phyloP scores from a whole-genome alignment of 2,113 vertebrate species.

The Chroicocephalus ridibundus region DNA sequence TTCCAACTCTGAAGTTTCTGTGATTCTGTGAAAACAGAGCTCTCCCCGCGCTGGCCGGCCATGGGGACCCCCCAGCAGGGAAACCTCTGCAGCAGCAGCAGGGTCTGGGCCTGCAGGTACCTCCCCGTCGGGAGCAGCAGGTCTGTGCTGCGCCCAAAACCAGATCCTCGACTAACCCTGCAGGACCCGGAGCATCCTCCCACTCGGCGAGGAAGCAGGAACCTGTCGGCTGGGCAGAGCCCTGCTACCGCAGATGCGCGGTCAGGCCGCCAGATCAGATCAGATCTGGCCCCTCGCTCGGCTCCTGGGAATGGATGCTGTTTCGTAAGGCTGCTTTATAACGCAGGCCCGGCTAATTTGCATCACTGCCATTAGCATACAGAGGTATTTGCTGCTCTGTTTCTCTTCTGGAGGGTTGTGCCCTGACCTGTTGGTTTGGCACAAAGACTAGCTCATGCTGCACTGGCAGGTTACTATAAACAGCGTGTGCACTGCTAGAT shows the following conservation, averaged over 20 bases:
- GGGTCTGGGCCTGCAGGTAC: neutral
- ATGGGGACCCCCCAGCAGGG: neutral
- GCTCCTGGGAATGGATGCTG: neutral
- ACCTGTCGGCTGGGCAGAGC: neutral
- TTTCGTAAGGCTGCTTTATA: neutral
- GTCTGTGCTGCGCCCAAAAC: neutral
- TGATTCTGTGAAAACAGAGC: neutral
- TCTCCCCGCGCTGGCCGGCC: rapidly evolving
- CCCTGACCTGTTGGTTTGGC: conserved; percentile 7
- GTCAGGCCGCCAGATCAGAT: neutral
- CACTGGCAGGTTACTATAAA: neutral
- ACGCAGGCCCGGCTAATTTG: neutral
- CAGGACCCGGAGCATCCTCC: neutral
- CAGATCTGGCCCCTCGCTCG: neutral
- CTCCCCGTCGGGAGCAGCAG: rapidly evolving
- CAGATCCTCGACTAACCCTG: neutral
- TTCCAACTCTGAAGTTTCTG: too few species aligned
- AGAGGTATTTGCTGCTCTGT: neutral
- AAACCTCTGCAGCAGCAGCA: neutral
- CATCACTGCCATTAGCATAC: neutral
- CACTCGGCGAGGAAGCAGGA: neutral
- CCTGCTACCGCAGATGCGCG: neutral
- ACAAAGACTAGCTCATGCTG: neutral
- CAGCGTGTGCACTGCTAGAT: neutral
- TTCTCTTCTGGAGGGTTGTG: neutral